phyloP scores from a whole-genome alignment of 2,888 invertebrate genomes.

The Heliconius cydno region DNA sequence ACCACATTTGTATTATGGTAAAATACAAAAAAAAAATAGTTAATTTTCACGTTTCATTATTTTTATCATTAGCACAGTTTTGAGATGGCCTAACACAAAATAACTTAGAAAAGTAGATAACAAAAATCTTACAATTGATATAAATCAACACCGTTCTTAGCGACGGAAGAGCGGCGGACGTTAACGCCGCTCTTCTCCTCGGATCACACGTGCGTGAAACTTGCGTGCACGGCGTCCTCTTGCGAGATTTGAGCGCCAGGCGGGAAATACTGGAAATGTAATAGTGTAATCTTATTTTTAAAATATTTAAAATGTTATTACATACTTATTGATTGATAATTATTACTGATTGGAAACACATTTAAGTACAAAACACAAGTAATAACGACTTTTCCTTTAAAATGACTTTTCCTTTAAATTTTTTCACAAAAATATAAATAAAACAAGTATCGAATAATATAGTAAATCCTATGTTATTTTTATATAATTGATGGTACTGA shows the following conservation, averaged over 20 bases:
- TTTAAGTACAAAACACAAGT: too few species aligned
- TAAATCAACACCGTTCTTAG: constrained; percentile 83
- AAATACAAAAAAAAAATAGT: background rate
- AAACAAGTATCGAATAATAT: background rate
- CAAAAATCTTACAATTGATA: constrained; percentile 68
- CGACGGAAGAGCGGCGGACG: constrained; percentile 85
- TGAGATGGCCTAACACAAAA: background rate
- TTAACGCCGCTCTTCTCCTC: constrained; percentile 83
- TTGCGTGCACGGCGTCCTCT: constrained; percentile 91
- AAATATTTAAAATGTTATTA: background rate
- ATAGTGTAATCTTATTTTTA: background rate
- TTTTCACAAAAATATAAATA: background rate
- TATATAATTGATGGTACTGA: background rate
- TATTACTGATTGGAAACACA: too few species aligned
- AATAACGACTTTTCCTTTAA: background rate
- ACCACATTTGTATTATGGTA: too few species aligned
- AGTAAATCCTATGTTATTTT: background rate
- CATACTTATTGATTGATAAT: background rate
- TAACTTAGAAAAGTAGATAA: background rate
- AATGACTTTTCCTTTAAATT: background rate
- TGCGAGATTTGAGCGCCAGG: constrained; percentile 90
- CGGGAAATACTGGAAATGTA: constrained; percentile 90
- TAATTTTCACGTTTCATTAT: background rate
- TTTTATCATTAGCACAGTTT: background rate
- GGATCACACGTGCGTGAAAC: constrained; percentile 94